Conservation (phyloP, 2,797 vertebrate genomes). For the Malurus splendens region DNA sequence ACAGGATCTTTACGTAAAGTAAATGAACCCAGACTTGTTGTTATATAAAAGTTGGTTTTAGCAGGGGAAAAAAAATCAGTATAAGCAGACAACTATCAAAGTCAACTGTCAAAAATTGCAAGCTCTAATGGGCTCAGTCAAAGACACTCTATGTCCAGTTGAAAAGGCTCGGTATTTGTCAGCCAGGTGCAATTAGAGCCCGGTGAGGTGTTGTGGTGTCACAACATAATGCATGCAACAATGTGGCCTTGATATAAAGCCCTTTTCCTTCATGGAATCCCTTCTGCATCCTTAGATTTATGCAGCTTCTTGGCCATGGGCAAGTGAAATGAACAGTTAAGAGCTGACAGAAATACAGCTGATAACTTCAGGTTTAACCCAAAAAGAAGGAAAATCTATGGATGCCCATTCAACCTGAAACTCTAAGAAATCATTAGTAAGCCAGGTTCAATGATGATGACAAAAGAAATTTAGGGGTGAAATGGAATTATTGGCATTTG, state of each 20-base stretch:
- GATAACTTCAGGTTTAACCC: conserved; percentile 61
- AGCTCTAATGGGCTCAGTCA: conserved; percentile 3
- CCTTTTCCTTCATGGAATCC: neutral
- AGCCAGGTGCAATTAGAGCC: conserved; percentile 12
- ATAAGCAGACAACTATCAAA: conserved; percentile 5
- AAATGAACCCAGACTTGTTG: conserved; percentile 46
- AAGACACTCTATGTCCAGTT: conserved; percentile 14
- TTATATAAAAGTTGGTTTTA: conserved; percentile 35
- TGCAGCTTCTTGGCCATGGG: neutral
- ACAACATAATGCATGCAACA: neutral
- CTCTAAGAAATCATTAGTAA: conserved; percentile 69
- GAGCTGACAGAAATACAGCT: conserved; percentile 45
- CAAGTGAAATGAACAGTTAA: neutral
- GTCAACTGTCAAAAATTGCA: neutral
- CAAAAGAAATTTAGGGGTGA: conserved; percentile 52
- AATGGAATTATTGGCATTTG: conserved; percentile 64
- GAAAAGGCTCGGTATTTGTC: conserved; percentile 30
- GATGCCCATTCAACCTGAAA: conserved; percentile 60
- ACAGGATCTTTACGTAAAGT: conserved; percentile 21
- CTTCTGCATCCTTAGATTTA: neutral
- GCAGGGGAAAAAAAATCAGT: neutral
- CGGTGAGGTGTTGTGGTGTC: neutral
- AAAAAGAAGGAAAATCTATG: conserved; percentile 76
- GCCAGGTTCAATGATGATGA: conserved; percentile 60
- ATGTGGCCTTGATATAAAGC: neutral